phyloP scores from a whole-genome alignment of 2,113 vertebrate species.

The Equus przewalskii region DNA sequence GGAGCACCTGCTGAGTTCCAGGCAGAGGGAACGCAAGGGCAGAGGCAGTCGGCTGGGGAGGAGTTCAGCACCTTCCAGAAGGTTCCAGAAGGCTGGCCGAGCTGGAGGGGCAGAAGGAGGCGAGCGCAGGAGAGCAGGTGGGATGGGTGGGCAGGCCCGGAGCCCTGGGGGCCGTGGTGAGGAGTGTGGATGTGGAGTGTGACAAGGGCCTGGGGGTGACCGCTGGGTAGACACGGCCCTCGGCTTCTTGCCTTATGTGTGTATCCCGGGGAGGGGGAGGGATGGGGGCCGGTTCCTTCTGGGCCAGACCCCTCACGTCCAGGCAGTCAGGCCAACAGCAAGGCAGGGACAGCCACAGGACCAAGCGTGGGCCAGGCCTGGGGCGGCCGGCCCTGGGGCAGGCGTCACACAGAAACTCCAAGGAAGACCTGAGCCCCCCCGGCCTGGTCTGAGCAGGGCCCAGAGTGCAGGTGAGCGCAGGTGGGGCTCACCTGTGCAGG shows the following conservation, averaged over 20 bases:
- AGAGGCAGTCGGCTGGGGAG: neutral
- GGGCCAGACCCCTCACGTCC: neutral
- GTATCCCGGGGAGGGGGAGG: too few species aligned
- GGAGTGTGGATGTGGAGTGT: neutral
- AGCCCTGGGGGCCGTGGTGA: neutral
- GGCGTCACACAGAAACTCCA: neutral
- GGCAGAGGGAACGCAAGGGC: neutral
- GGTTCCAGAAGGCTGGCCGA: neutral
- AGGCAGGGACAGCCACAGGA: neutral
- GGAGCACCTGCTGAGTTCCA: neutral
- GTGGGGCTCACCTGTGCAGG: too few species aligned
- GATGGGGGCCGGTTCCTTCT: neutral
- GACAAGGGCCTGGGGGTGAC: neutral
- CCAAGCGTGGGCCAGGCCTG: neutral
- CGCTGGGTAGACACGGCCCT: neutral
- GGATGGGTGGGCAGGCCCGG: neutral
- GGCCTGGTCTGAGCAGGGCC: neutral
- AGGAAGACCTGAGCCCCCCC: neutral
- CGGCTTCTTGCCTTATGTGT: neutral
- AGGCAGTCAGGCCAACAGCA: neutral
- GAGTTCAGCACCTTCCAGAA: neutral
- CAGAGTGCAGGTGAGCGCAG: too few species aligned
- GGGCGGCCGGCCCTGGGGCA: neutral
- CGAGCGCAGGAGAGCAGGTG: neutral
- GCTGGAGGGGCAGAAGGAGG: neutral